Evolutionary conservation across 2,888 invertebrate species (phyloP).

Genomic region (Iselma pallidipennis): DNA sequence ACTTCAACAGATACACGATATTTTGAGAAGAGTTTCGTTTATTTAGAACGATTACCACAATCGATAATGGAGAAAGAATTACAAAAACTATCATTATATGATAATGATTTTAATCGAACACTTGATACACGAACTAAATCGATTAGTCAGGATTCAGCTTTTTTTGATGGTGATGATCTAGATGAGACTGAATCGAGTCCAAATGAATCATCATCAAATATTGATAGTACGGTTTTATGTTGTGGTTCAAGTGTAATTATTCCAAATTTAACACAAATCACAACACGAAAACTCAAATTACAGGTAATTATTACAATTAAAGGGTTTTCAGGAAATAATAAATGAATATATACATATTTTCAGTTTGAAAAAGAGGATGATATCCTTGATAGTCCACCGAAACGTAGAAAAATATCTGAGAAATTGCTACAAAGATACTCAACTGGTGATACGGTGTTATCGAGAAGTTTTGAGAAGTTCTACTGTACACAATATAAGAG

Average conservation of each 20-base stretch:
- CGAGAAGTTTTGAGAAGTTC: neutral
- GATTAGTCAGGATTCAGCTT: constrained; percentile 18
- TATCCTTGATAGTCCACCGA: neutral
- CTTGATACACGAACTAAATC: neutral
- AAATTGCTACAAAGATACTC: neutral
- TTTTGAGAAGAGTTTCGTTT: constrained; percentile 7
- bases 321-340: neutral
- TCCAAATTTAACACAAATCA: neutral
- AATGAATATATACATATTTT: neutral
- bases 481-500: neutral
- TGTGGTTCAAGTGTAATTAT: neutral
- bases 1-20: neutral
- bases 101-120: too few relatives aligned
- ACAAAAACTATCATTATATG: too few relatives aligned
- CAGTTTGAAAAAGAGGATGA: neutral
- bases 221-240: neutral
- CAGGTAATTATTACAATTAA: neutral
- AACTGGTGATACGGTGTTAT: neutral
- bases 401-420: neutral
- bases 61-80: constrained; percentile 8
- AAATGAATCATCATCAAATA: neutral
- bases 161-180: constrained; percentile 8
- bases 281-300: neutral
- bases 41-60: constrained; percentile 9
- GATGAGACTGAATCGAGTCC: too few relatives aligned